These are phyloP conservation scores for Chlamydotis undulata DNA, from an alignment of 2,113 vertebrate genomes.

Conservation along the genomic window DNA sequence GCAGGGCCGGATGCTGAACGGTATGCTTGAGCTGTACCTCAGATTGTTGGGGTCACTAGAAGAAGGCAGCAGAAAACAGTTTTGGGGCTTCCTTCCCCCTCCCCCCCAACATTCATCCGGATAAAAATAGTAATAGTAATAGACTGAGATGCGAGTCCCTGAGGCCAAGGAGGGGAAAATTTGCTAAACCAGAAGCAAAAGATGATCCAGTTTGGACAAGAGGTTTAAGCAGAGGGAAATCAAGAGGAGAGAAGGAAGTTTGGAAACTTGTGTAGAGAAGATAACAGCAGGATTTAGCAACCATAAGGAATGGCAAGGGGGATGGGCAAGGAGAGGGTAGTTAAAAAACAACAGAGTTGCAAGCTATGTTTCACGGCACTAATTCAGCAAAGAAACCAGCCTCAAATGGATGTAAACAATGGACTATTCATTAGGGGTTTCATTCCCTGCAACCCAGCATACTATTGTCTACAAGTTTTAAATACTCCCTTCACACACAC, in stretches of 20 bases:
- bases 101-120: background rate
- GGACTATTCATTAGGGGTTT: conserved; percentile 44
- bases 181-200: background rate
- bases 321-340: conserved; percentile 21
- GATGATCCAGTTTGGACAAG: background rate
- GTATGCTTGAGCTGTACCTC: background rate
- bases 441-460: conserved; percentile 39
- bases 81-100: fast-evolving
- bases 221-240: conserved; percentile 23
- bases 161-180: background rate
- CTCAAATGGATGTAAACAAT: conserved; percentile 61
- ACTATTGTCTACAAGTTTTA: conserved; percentile 53
- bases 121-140: background rate
- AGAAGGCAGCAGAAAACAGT: background rate
- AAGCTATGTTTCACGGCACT: conserved; percentile 29
- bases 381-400: conserved; percentile 44
- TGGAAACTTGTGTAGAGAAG: conserved; percentile 2
- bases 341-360: conserved; percentile 29
- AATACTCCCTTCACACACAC: conserved; percentile 18
- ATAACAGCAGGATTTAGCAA: conserved; percentile 38
- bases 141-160: background rate
- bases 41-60: background rate
- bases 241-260: background rate
- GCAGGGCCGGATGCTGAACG: background rate
- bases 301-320: conserved; percentile 7